Base-by-base conservation (phyloP, 30 jellyfish, hydroid and myxozoan species). In the Turritopsis dohrnii region DNA sequence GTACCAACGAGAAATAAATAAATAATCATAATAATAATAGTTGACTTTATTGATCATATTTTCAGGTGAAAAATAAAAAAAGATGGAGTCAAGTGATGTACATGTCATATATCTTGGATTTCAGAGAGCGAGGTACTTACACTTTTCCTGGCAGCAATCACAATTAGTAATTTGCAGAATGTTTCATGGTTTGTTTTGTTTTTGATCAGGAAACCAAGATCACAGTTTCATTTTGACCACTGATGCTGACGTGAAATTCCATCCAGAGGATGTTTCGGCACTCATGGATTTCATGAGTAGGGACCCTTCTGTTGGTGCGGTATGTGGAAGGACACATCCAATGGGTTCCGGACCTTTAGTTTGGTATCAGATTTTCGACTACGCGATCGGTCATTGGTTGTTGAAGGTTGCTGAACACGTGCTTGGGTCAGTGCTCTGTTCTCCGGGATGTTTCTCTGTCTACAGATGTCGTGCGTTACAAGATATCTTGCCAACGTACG, bases 381-480 rank as follows among this genome's bases (percentile, higher is more conserved):
- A 91, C 79, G 97, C 97, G 0, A 87, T 91, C 54, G 97, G 97
- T n/a, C 97, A 91, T 83, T 91, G 97, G 97, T 84, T 91, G n/a
- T 84, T 91, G n/a, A 91, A 91, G 76, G 97, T 90, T 18, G 97
- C 97, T 60, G 97, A 91, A 72, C 89, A 91, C 72, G 96, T 91
- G 19, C 81, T 91, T 79, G 97, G 97, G n/a, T 91, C 97, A 22
- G 97, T 91, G 19, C 92, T 91, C 24, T 91, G 97, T 69, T 91
- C 96, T 13, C 97, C 97, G 16, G 97, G 97, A 13, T 91, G 97
- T 74, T 91, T 91, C 88, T 87, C 96, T 76, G 85, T 91, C 86
- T 91, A 91, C 85, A 90, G 97, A 17, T 90, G 93, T 20, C 79
- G 92, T 25, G 97, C 97, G 7, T 30, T 91, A 0, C 71, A 85